Evolutionary conservation across 2,888 invertebrate species (phyloP).

Genomic region (Ectemnius cavifrons): DNA sequence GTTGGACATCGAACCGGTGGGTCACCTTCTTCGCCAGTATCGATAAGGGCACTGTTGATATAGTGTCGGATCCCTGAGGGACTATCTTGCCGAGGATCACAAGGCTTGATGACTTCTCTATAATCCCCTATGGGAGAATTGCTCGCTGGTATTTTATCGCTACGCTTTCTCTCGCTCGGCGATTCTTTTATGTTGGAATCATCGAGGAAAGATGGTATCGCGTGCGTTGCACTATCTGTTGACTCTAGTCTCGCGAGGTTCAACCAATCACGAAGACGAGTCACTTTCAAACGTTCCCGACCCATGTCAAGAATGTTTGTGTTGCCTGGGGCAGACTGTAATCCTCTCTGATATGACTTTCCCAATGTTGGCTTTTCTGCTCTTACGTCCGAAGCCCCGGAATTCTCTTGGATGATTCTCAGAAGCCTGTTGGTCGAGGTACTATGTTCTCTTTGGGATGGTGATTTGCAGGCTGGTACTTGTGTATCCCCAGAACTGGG

Average conservation of each 20-base stretch:
- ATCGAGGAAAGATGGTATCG: conserved; percentile 36
- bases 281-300: conserved; percentile 70
- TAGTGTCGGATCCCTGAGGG: background rate
- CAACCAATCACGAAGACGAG: conserved; percentile 75
- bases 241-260: conserved; percentile 66
- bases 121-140: background rate
- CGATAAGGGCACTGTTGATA: conserved; percentile 14
- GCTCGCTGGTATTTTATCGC: conserved; percentile 26
- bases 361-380: background rate
- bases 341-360: background rate
- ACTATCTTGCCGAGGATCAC: background rate
- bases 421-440: conserved; percentile 61
- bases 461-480: background rate
- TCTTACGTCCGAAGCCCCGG: conserved; percentile 29
- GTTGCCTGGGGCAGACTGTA: background rate
- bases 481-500: conserved; percentile 1
- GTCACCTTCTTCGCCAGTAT: conserved; percentile 26
- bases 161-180: conserved; percentile 24
- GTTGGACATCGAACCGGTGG: conserved; percentile 52
- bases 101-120: background rate
- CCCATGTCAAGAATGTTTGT: conserved; percentile 32
- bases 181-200: conserved; percentile 32
- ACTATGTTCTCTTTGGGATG: background rate
- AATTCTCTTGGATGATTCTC: conserved; percentile 71
- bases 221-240: conserved; percentile 32